A percentile compares a stretch with the other conserved stretches of the same genome.
These are phyloP conservation scores for Heteractis magnifica DNA, from an alignment of 92 coral and sea anemone genomes.

Conservation along the genomic window DNA sequence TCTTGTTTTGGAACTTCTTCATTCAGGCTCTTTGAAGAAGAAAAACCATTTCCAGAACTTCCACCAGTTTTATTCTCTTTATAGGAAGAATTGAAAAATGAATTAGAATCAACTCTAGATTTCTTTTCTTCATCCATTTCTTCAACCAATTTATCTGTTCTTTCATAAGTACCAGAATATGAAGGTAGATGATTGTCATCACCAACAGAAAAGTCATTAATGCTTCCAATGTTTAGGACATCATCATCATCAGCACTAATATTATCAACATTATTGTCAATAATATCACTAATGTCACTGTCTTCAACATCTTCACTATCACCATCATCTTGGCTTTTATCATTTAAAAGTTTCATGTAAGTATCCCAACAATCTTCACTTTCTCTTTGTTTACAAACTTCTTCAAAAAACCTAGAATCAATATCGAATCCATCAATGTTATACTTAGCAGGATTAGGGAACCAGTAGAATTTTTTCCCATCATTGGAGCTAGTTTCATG, in stretches of 20 bases:
- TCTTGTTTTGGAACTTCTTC: background rate
- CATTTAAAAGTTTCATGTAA: conserved; percentile 57
- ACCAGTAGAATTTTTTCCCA: background rate
- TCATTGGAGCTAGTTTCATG: background rate
- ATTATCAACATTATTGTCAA: background rate
- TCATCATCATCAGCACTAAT: background rate
- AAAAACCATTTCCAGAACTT: background rate
- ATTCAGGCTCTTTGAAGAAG: background rate
- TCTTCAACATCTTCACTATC: background rate
- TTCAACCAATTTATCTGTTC: background rate
- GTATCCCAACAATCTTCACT: conserved; percentile 68
- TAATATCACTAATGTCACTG: background rate
- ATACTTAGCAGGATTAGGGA: conserved; percentile 9
- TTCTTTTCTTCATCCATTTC: background rate
- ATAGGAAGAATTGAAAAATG: background rate
- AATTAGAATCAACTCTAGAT: background rate
- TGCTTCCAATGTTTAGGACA: background rate
- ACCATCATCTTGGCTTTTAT: conserved; percentile 14
- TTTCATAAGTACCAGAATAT: background rate
- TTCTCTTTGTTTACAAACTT: conserved; percentile 59
- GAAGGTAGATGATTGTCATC: background rate
- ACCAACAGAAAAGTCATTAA: too few relatives aligned
- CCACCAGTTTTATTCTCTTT: background rate
- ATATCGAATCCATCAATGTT: conserved; percentile 16
- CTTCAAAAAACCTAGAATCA: conserved; percentile 60